These are phyloP conservation scores for Tragelaphus eurycerus DNA, from an alignment of 2,797 vertebrate species.

Conservation along the genomic window DNA sequence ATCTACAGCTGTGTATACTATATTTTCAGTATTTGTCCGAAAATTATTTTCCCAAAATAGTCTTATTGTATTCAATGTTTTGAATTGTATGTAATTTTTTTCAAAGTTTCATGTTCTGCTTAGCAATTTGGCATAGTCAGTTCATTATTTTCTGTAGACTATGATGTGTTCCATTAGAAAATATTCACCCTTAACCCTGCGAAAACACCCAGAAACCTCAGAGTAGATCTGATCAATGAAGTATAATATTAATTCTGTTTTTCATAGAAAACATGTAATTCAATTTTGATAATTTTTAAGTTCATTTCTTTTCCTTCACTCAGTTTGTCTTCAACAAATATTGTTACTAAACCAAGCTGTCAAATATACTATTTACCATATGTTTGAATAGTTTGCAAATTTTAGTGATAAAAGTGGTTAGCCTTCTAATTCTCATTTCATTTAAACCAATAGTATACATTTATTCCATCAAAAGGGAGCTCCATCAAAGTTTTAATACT, in stretches of 20 bases:
- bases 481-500: neutral
- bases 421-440: neutral
- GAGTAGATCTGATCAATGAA: neutral
- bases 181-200: neutral
- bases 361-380: neutral
- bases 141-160: neutral
- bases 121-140: neutral
- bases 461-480: neutral
- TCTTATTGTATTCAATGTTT: neutral
- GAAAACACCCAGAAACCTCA: neutral
- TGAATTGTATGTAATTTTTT: neutral
- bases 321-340: neutral
- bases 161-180: neutral
- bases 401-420: neutral
- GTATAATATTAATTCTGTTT: neutral
- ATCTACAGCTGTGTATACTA: neutral
- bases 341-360: neutral
- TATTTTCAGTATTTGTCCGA: neutral
- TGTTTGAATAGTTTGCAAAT: neutral
- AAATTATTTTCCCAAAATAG: neutral
- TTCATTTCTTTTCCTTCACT: neutral
- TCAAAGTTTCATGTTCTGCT: neutral
- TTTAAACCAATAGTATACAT: neutral
- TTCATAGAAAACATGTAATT: neutral
- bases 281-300: neutral